Conservation (phyloP, 2,113 vertebrate genomes). For the Petrocephalus zakoni region DNA sequence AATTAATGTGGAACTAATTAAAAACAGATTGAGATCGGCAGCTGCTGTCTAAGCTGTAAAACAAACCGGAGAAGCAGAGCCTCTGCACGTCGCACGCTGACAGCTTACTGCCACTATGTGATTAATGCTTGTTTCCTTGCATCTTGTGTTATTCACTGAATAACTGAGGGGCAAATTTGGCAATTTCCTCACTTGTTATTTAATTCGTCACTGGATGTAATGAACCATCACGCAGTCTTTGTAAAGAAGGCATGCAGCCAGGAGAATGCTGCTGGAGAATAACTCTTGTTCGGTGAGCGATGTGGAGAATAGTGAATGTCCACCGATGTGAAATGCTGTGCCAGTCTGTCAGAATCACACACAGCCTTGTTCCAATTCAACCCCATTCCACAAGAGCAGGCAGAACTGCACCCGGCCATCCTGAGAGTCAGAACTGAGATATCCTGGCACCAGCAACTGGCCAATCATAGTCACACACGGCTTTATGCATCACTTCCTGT, state of each 20-base stretch:
- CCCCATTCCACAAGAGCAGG: not conserved
- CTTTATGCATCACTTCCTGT: not conserved
- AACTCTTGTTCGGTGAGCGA: not conserved
- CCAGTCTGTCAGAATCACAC: not conserved
- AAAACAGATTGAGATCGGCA: not conserved
- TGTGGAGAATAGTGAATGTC: not conserved
- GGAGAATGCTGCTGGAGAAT: not conserved
- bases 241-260: not conserved
- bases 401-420: not conserved
- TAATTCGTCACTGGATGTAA: not conserved
- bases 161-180: not conserved
- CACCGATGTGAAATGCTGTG: not conserved
- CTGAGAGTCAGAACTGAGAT: not conserved
- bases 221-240: not conserved
- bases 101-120: not conserved
- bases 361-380: not conserved
- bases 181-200: not conserved
- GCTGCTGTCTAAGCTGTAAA: not conserved
- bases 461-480: not conserved
- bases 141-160: not conserved
- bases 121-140: not conserved
- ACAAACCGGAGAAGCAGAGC: not conserved
- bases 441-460: not conserved
- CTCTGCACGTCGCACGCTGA: not conserved
- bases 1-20: constrained; percentile 7